Evolutionary conservation across 1,140 invertebrate species (phyloP).

Genomic region (Camponotus vicinus): DNA sequence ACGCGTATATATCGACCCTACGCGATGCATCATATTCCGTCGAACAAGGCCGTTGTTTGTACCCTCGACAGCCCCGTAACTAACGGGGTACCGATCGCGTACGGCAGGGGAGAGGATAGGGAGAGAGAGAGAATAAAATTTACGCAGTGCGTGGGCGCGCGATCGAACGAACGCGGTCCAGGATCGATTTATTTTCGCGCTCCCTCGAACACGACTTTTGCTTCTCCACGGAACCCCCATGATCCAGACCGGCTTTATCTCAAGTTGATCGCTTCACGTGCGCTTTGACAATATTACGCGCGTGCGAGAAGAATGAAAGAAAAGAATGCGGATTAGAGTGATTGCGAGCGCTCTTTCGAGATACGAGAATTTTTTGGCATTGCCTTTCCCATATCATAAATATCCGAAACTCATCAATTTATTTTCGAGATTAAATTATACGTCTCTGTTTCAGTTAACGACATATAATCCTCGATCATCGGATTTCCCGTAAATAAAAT

Average conservation of each 20-base stretch:
- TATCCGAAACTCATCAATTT: no score
- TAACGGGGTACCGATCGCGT: constrained; percentile 3
- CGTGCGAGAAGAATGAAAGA: neutral
- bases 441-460: no score
- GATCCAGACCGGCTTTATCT: constrained; percentile 1
- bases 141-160: neutral
- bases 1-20: constrained; percentile 12
- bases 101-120: neutral
- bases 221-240: constrained; percentile 21
- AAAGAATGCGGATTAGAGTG: neutral
- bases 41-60: constrained; percentile 16
- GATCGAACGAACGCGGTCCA: constrained; percentile 16
- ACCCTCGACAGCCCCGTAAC: constrained; percentile 29
- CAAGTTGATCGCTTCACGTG: constrained; percentile 20
- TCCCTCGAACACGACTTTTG: constrained; percentile 15
- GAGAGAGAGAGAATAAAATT: neutral
- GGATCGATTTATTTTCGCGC: constrained; percentile 44
- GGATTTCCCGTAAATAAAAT: no score
- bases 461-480: no score
- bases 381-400: no score
- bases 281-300: constrained; percentile 1
- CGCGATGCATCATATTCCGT: constrained; percentile 48
- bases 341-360: no score
- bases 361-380: no score
- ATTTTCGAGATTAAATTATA: no score